Base-by-base conservation (phyloP, 2,888 invertebrate species). In the Halocaridina rubra region DNA sequence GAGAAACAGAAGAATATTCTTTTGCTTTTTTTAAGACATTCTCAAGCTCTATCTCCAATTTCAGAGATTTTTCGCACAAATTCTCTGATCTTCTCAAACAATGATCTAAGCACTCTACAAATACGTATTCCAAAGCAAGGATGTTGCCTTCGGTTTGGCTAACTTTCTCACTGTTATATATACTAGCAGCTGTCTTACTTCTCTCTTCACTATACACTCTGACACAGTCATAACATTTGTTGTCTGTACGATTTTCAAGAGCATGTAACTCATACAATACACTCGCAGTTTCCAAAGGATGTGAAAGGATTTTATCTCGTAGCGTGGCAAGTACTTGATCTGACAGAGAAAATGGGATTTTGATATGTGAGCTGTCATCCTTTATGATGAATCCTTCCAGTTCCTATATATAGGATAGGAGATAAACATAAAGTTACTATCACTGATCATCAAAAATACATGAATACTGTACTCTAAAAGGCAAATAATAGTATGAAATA, bases 51-150 rank as follows among this genome's bases (percentile, higher is more conserved):
- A 33, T 79, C 24, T 75, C 80, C 39, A 77, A 53, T 24, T 53
- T 61, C 10, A 74, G 32, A 32, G 75, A 3, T 67, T 84, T 84
- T 10, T 84, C 84, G 0, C 80, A 67, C 27, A 84, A 24, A 32
- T 80, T 74, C 46, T 84, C 79, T 19, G 80, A 22, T 53, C 84
- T 74, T 32, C 80, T 29, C 19, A 84, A 19, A 30, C 79, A 79
- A 57, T 84, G 84, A 19, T 84, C 84, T 19, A 84, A 39, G 33
- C 84, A 80, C 32, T 84, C 79, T 19, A 67, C 22, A 8, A 75
- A 72, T 16, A 72, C 3, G 13, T 61, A 61, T 19, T 29, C 32
- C 22, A 78, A 13, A 13, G 13, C 33, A 46, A 22, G 22, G 16
- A 5, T 24, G 13, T 27, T 13, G 53, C 39, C 10, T 27, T 16